Conservation (phyloP, 2,113 vertebrate genomes). For the Pterocles gutturalis region DNA sequence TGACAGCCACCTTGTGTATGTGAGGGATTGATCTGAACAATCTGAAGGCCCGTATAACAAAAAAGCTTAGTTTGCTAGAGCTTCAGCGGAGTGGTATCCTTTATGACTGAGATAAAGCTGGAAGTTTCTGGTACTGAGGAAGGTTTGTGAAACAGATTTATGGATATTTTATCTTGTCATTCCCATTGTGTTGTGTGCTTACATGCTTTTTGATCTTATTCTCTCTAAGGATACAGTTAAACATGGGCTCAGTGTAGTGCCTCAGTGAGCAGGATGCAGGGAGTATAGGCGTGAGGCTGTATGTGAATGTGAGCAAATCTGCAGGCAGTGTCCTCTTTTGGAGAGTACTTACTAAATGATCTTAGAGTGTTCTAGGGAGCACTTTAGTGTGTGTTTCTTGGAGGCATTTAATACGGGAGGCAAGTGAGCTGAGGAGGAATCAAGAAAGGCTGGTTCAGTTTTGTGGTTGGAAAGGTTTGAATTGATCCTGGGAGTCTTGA, state of each 20-base stretch:
- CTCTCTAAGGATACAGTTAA: background rate
- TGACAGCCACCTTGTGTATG: background rate
- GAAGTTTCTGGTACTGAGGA: background rate
- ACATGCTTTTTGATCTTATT: background rate
- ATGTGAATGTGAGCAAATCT: background rate
- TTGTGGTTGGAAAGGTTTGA: background rate
- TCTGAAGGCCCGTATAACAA: background rate
- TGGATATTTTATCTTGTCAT: background rate
- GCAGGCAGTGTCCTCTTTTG: background rate
- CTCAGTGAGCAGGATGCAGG: background rate
- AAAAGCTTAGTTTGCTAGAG: background rate
- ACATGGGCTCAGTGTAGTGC: background rate
- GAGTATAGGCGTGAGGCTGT: background rate
- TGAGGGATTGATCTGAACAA: background rate
- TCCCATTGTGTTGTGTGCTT: background rate
- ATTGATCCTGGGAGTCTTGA: background rate
- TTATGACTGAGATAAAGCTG: background rate
- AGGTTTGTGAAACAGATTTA: background rate
- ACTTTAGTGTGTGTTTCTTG: background rate
- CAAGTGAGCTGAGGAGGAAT: background rate
- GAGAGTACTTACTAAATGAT: accelerated
- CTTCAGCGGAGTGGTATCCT: background rate
- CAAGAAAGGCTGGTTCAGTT: background rate
- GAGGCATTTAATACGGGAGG: background rate
- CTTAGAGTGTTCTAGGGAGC: background rate